phyloP scores from a whole-genome alignment of 2,888 invertebrate species.

The Ophion costatus region DNA sequence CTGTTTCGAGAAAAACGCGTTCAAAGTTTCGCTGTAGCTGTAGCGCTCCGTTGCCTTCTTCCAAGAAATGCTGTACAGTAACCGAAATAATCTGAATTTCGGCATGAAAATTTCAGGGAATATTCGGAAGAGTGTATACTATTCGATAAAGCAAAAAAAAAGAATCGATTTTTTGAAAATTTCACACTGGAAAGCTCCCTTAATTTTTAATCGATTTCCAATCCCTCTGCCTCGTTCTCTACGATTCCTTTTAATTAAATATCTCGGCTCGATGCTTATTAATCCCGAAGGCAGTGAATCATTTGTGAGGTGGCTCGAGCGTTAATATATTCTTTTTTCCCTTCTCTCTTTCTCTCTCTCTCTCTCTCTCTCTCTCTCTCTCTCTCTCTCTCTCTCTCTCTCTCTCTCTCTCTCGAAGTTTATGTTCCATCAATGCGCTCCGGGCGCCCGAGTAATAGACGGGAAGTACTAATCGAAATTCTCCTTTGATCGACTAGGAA shows the following conservation, averaged over 20 bases:
- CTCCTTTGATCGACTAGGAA: constrained; percentile 37
- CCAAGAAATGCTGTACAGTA: no score
- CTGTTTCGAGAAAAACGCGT: no score
- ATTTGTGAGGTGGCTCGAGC: constrained; percentile 31
- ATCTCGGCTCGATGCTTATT: constrained; percentile 51
- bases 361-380: constrained; percentile 9
- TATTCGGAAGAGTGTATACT: no score
- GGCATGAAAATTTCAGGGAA: no score
- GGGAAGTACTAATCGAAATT: constrained; percentile 49
- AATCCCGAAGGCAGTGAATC: constrained; percentile 52
- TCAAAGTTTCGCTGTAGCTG: no score
- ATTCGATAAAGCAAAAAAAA: no score
- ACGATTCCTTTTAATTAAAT: constrained; percentile 51
- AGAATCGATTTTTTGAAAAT: no score
- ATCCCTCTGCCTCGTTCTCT: constrained; percentile 8
- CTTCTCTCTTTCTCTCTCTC: constrained; percentile 13
- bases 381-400: constrained; percentile 1
- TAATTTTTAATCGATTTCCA: constrained; percentile 50
- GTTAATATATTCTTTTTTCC: constrained; percentile 32
- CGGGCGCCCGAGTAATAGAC: constrained; percentile 27
- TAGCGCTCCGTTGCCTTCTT: no score
- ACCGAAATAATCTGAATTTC: no score
- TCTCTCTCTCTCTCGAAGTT: constrained; percentile 7
- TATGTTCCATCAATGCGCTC: constrained; percentile 41
- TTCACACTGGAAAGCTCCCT: no score